Evolutionary conservation across 1,140 invertebrate species (phyloP), one percentile per base, ranked within the genome.

Genomic region (Drosophila lacertosa): DNA sequence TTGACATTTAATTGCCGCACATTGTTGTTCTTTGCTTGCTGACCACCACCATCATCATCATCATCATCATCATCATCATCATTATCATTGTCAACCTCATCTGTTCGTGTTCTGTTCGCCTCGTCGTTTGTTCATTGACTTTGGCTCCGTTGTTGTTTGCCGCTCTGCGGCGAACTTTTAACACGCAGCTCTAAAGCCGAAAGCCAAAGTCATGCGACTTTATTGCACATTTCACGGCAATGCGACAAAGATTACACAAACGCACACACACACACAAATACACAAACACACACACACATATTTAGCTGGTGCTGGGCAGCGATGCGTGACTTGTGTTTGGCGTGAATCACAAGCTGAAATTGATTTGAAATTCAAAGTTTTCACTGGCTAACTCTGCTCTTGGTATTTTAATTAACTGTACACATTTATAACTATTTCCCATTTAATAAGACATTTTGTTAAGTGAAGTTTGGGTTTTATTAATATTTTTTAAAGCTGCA

Each of bases 1-100:
- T 88, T 88, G 82, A 78, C 82, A 82, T 88, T 88, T 88, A 88
- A 88, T 89, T 88, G 82, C 76, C 74, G 69, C 74, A 74, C 80
- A 86, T 81, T 86, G 81, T 64, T 63, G 60, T 39, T 40, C 40
- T 15, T 26, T 47, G 53, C 20, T 50, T 50, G 47, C 47, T 50
- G 47, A 50, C 47, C 54, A 50, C 33, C 24, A 32, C 24, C 16
- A 42, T 18, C 35, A 59, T 45, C 45, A 33, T 33, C 22, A 44
- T 20, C 39, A 47, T 63, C 40, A 47, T 47, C 16, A 33, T 55
- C 35, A 26, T 26, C 32, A 20, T 13, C 50, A 57, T 39, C 42
- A 57, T 37, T 6, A 20, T 35, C 40, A 7, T 39, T 29, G 26
- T 22, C 32, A 37, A 6, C 20, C 44, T 47, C 24, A n/a, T n/a